These are phyloP conservation scores for Brassicogethes aeneus DNA, from an alignment of 2,888 invertebrate species.

Conservation along the genomic window DNA sequence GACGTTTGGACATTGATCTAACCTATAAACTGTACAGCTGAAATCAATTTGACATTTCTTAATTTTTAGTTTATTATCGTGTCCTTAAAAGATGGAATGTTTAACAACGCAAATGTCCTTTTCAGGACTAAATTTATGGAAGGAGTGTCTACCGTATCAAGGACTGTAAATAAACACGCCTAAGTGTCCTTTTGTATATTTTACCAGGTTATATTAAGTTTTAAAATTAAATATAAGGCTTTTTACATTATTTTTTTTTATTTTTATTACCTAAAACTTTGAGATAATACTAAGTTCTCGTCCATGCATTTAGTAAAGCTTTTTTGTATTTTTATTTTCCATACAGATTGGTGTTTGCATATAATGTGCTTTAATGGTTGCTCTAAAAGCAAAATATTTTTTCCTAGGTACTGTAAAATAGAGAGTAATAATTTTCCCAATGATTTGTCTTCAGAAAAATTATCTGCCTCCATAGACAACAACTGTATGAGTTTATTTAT, in stretches of 20 bases:
- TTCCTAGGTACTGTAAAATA: slow-evolving; percentile 15
- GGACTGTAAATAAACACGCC: slow-evolving; percentile 42
- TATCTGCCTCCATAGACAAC: slow-evolving; percentile 16
- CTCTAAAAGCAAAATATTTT: slow-evolving; percentile 14
- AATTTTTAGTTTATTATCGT: slow-evolving; percentile 88
- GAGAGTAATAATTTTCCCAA: slow-evolving; percentile 22
- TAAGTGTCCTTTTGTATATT: slow-evolving; percentile 1
- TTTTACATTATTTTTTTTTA: slow-evolving; percentile 3
- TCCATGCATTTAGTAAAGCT: slow-evolving; percentile 14
- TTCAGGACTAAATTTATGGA: slow-evolving; percentile 92
- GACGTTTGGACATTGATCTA: too few species aligned
- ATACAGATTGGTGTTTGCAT: slow-evolving; percentile 21
- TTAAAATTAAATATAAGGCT: slow-evolving; percentile 1
- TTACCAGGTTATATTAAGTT: neutral
- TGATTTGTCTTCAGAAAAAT: slow-evolving; percentile 15
- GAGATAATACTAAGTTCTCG: slow-evolving; percentile 17
- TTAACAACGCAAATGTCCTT: slow-evolving; percentile 96
- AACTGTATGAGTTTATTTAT: slow-evolving; percentile 17
- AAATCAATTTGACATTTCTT: slow-evolving; percentile 8
- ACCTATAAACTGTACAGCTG: neutral
- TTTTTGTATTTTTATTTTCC: slow-evolving; percentile 23
- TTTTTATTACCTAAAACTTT: slow-evolving; percentile 17
- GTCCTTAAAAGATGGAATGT: slow-evolving; percentile 98
- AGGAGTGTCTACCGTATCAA: slow-evolving; percentile 82
- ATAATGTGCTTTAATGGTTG: slow-evolving; percentile 23